Conservation (phyloP, 92 coral and sea anemone genomes). For the Anthopleura xanthogrammica region DNA sequence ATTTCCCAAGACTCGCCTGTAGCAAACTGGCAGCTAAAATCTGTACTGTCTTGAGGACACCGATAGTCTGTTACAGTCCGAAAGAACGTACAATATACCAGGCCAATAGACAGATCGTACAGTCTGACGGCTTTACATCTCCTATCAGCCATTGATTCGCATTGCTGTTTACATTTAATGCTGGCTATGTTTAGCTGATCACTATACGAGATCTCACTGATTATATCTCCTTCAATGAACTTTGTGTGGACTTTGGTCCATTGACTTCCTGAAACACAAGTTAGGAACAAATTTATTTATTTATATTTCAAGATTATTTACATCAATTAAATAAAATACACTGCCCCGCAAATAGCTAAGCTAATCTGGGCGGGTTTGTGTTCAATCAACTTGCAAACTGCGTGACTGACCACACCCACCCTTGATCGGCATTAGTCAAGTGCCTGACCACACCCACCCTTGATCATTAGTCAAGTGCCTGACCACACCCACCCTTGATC, state of each 20-base stretch:
- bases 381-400: too few species aligned
- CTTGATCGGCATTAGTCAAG: too few species aligned
- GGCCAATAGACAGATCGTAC: constrained; percentile 23
- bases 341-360: background rate
- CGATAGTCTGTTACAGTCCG: constrained; percentile 17
- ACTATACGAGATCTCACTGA: constrained; percentile 16
- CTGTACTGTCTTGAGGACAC: constrained; percentile 26
- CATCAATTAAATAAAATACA: too few species aligned
- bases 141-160: background rate
- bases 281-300: background rate
- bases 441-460: too few species aligned
- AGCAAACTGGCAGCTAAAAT: constrained; percentile 20
- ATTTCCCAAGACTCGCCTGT: constrained; percentile 38
- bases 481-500: too few species aligned
- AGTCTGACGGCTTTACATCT: constrained; percentile 25
- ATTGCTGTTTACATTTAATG: constrained; percentile 17
- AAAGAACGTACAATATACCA: constrained; percentile 33
- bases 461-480: too few species aligned
- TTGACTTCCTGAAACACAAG: constrained; percentile 18
- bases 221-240: constrained; percentile 25
- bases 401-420: too few species aligned
- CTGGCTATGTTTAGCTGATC: constrained; percentile 1
- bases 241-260: constrained; percentile 9
- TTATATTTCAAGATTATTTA: too few species aligned
- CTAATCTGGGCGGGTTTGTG: background rate